Conservation (phyloP, 2,113 vertebrate species). For the Chaenogobius annularis region DNA sequence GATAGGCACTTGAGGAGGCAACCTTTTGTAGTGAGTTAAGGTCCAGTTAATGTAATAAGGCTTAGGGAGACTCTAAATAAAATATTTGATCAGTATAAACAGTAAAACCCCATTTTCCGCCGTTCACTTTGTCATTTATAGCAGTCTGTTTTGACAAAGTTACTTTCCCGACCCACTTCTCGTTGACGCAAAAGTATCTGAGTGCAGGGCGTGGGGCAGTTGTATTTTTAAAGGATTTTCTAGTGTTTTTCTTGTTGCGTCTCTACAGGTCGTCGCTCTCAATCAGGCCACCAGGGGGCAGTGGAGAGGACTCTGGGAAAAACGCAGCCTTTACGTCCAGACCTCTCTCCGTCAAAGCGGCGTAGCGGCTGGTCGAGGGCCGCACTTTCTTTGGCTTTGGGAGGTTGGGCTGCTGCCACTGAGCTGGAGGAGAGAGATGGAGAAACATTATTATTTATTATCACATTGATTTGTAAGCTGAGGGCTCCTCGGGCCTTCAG, state of each 20-base stretch:
- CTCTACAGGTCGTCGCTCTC: constrained; percentile 95
- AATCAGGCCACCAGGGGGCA: constrained; percentile 85
- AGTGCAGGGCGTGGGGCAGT: constrained; percentile 28
- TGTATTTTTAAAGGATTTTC: background rate
- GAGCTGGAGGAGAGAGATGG: constrained; percentile 75
- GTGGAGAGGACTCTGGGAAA: constrained; percentile 90
- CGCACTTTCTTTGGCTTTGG: constrained; percentile 93
- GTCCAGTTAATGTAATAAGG: constrained; percentile 54
- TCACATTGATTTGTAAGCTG: background rate
- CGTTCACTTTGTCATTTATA: constrained; percentile 30
- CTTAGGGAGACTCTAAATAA: constrained; percentile 17
- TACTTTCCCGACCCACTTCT: constrained; percentile 8
- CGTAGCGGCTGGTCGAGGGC: constrained; percentile 93
- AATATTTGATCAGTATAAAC: constrained; percentile 32
- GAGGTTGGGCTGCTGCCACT: constrained; percentile 93
- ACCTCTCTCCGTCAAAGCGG: constrained; percentile 94
- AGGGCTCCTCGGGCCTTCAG: background rate
- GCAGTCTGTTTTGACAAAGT: constrained; percentile 27
- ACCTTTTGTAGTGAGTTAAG: constrained; percentile 20
- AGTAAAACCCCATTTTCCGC: constrained; percentile 26
- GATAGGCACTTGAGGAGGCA: constrained; percentile 52
- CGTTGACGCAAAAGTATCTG: constrained; percentile 19
- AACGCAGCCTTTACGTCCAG: constrained; percentile 97
- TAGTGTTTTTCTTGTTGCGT: background rate
- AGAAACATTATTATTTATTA: background rate